Evolutionary conservation across 2,888 invertebrate genomes (phyloP), one percentile per base, ranked within the genome.

Genomic region (Chrysotoxum bicinctum): DNA sequence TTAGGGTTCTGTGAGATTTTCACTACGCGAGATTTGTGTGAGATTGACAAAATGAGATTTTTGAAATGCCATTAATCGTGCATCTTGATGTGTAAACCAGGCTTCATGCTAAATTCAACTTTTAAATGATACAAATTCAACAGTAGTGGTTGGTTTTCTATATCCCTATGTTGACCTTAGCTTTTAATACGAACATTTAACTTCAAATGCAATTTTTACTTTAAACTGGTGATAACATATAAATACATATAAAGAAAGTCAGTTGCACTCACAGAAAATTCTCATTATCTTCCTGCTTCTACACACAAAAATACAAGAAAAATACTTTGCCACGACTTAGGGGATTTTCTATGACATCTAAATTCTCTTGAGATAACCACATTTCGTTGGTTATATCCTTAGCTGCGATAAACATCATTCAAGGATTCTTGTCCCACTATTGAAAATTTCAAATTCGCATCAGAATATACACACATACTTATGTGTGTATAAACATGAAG

Each of bases 281-380:
- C n/a, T 23, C 16, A 66, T 66, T 66, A 66, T 66, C 66, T 66
- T 50, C 21, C 3, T n/a, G n/a, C n/a, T 64, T 45, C 21, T 19
- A 26, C 30, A 32, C 10, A 19, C n/a, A 60, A n/a, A 40, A 40
- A 60, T 8, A 30, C 7, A 6, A 14, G 40, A 54, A 62, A 48
- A 40, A 45, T 19, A 32, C 32, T 45, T 23, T 62, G n/a, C 21
- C 35, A 40, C 54, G 50, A 76, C 76, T 66, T 37, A 19, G 3
- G 50, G 12, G 66, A 70, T 32, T 43, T 45, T 45, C 37, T 50
- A 32, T 30, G 52, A 68, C 60, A 79, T 21, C 19, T 52, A 7
- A 19, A 43, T 60, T 50, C 68, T 4, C 68, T 35, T 45, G 62
- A 64, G 69, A 81, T 75, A 70, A 40, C 48, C 54, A 64, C 64